phyloP scores from a whole-genome alignment of 2,888 invertebrate genomes.

The Drosophila affinis region DNA sequence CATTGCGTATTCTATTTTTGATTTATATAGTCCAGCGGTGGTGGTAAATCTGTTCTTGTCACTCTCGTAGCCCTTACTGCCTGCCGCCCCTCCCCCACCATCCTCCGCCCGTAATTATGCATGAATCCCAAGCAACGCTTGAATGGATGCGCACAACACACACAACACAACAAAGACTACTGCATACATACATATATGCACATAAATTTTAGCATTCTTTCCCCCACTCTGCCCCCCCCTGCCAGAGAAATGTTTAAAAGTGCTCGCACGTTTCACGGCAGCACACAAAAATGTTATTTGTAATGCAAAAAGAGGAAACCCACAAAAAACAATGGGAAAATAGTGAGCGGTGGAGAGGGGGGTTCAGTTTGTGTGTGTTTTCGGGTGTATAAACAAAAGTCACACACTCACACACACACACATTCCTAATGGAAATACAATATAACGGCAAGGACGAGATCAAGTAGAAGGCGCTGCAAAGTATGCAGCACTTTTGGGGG shows the following conservation, averaged over 20 bases:
- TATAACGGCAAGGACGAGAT: slow-evolving; percentile 63
- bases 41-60: slow-evolving; percentile 36
- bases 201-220: slow-evolving; percentile 64
- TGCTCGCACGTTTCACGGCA: slow-evolving; percentile 62
- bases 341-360: slow-evolving; percentile 14
- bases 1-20: slow-evolving; percentile 38
- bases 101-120: slow-evolving; percentile 58
- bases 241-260: slow-evolving; percentile 65
- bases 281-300: slow-evolving; percentile 53
- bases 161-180: too few relatives aligned
- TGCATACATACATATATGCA: slow-evolving; percentile 68
- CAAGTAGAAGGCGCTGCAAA: slow-evolving; percentile 63
- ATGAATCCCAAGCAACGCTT: slow-evolving; percentile 69
- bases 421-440: slow-evolving; percentile 71
- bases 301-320: slow-evolving; percentile 54
- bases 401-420: slow-evolving; percentile 20
- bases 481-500: slow-evolving; percentile 67
- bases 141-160: slow-evolving; percentile 52
- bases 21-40: slow-evolving; percentile 35
- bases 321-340: slow-evolving; percentile 26
- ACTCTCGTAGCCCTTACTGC: too few relatives aligned
- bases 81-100: too few relatives aligned
- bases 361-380: slow-evolving; percentile 9
- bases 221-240: neutral
- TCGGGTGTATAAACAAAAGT: slow-evolving; percentile 59